phyloP scores from a whole-genome alignment of 2,888 invertebrate genomes.

The Stegophylla sp. region DNA sequence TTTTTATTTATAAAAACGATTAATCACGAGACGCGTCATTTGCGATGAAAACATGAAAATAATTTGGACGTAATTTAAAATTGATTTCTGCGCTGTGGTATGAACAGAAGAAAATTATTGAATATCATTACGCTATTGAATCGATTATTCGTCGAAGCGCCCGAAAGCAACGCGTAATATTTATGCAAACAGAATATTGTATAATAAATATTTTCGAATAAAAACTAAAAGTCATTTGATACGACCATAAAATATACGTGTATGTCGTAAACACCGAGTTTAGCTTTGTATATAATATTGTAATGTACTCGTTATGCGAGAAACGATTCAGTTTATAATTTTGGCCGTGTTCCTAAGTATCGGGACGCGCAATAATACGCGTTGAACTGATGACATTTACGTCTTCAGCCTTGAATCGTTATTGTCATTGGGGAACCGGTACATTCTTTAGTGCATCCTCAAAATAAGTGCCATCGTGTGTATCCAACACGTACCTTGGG shows the following conservation, averaged over 20 bases:
- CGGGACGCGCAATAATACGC: slow-evolving; percentile 3
- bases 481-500: too few species aligned
- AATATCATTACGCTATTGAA: background rate
- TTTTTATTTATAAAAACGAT: too few species aligned
- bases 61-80: background rate
- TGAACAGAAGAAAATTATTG: background rate
- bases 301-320: background rate
- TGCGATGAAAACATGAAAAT: background rate
- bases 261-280: too few species aligned
- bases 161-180: background rate
- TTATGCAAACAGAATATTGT: background rate
- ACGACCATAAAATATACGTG: background rate
- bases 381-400: slow-evolving; percentile 22
- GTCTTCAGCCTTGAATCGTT: slow-evolving; percentile 32
- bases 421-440: slow-evolving; percentile 35
- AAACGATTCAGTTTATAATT: slow-evolving; percentile 14
- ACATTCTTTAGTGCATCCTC: slow-evolving; percentile 19
- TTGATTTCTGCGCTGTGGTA: background rate
- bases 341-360: slow-evolving; percentile 51
- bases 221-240: background rate
- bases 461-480: background rate
- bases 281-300: background rate
- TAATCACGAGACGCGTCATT: background rate
- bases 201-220: background rate
- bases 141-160: background rate